Conservation (phyloP, 2,113 vertebrate species). For the Illadopsis cleaveri region DNA sequence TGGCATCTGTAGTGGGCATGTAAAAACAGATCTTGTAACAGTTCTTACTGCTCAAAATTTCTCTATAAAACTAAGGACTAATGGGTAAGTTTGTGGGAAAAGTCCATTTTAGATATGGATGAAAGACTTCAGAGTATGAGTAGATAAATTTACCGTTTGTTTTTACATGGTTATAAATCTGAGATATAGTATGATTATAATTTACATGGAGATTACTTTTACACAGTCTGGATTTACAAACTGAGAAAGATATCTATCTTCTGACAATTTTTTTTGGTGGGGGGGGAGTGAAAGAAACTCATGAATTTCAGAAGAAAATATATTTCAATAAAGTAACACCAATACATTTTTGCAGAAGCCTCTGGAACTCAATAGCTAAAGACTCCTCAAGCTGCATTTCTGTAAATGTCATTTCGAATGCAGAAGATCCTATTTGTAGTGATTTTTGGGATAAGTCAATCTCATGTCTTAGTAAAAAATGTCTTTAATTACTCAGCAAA, state of each 20-base stretch:
- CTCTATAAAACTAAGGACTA: background rate
- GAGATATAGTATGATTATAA: background rate
- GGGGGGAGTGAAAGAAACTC: background rate
- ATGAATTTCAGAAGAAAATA: background rate
- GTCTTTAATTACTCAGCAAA: background rate
- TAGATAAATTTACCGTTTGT: background rate
- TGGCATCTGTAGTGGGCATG: accelerated
- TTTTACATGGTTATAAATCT: background rate
- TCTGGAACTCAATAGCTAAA: background rate
- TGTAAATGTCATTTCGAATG: background rate
- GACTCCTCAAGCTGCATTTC: background rate
- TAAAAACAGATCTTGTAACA: background rate
- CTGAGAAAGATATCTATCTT: background rate
- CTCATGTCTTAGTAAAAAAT: background rate
- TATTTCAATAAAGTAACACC: background rate
- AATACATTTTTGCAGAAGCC: background rate
- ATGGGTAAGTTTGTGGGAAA: background rate
- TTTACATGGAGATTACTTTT: background rate
- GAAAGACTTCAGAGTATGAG: background rate
- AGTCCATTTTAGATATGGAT: background rate
- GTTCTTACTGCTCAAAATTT: background rate
- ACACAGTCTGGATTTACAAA: background rate
- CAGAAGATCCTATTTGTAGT: background rate
- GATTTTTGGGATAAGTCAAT: background rate
- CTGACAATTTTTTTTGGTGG: background rate